Evolutionary conservation across 2,797 vertebrate species (phyloP), one percentile per base, ranked within the genome.

Genomic region (Naso thynnoides): DNA sequence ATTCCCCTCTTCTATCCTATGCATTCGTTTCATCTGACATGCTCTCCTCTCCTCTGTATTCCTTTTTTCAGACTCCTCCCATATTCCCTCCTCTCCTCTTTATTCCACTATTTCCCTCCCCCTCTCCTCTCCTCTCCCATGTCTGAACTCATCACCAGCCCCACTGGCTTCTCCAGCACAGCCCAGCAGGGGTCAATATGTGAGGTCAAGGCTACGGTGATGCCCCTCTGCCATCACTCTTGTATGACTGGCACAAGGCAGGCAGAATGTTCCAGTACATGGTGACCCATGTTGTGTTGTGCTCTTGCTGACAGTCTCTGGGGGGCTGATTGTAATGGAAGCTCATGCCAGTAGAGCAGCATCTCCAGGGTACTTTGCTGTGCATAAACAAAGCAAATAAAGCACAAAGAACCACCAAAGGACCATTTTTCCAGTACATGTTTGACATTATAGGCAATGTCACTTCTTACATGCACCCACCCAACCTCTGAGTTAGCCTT

Each of bases 401-500:
- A 75, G 61, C 55, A 21, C 26, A 29, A 27, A 61, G 48, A 76
- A 56, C 26, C n/a, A 42, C 44, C 0, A 3, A 76, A 57, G 29
- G 26, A 66, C 19, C 21, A 10, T 42, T 73, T 66, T 38, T n/a
- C 50, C 19, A 36, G 23, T 8, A 60, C 65, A 45, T 36, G 33
- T 29, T 36, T 83, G 48, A 68, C 74, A 69, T 76, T 83, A 70
- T 7, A 33, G 72, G 56, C 69, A 53, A 70, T 82, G 79, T 73
- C 69, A 49, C 38, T 59, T 42, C 58, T 57, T 65, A 70, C 14
- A 61, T 49, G 59, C n/a, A n/a, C n/a, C 39, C 42, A 47, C 4
- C 65, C 77, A 38, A 67, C 74, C 78, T 78, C 76, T 76, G 75
- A 81, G 70, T 57, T 65, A 42, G 47, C 41, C 31, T 81, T 71